Evolutionary conservation across 2,888 invertebrate species (phyloP).

Genomic region (Labia minor): DNA sequence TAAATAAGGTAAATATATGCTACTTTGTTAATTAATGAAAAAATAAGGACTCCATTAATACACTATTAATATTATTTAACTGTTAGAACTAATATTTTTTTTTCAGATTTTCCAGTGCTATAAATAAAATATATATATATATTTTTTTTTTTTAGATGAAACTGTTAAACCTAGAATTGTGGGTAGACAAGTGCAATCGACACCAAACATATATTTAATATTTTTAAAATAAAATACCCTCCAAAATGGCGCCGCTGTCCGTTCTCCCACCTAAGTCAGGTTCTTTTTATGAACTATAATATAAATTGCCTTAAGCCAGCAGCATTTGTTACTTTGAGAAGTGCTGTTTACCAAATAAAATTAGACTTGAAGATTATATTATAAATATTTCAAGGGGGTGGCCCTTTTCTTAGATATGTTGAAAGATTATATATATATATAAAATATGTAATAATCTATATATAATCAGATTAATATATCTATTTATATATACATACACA

Average conservation of each 20-base stretch:
- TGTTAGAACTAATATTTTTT: too few species aligned
- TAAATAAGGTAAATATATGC: neutral
- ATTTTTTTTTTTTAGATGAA: neutral
- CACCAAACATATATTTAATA: neutral
- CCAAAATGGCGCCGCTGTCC: neutral
- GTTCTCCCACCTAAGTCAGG: neutral
- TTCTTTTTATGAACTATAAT: neutral
- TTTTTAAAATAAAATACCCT: neutral
- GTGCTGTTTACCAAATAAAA: neutral
- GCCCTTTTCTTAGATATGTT: too few species aligned
- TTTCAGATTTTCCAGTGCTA: too few species aligned
- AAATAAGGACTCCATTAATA: too few species aligned
- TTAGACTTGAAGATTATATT: neutral
- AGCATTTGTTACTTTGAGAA: neutral
- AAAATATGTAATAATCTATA: too few species aligned
- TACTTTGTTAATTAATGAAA: too few species aligned
- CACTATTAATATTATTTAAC: too few species aligned
- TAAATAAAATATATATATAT: too few species aligned
- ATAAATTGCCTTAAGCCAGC: neutral
- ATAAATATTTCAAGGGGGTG: neutral
- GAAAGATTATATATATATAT: too few species aligned
- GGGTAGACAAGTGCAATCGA: conserved; percentile 7
- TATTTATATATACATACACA: too few species aligned
- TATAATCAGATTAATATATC: too few species aligned
- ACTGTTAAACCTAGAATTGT: neutral